Evolutionary conservation across 2,888 invertebrate genomes (phyloP), one percentile per base, ranked within the genome.

Genomic region (Beris chalybata): DNA sequence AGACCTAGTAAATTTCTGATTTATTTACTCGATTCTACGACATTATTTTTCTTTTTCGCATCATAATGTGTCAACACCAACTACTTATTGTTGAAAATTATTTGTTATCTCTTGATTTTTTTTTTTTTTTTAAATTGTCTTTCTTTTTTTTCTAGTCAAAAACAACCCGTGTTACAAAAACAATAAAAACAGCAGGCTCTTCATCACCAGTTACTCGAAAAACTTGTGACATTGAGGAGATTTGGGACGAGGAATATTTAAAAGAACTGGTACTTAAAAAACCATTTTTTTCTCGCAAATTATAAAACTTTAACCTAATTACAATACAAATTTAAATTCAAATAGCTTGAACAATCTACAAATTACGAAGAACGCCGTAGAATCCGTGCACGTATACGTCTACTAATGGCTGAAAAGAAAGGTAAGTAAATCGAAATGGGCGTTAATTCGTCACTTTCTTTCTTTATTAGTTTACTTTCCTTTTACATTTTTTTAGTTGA

Each of bases 311-410:
- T 5, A 2, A 12, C n/a, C n/a, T 45, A 45, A 45, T 38, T 38
- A 48, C 12, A 48, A 48, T 48, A 48, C 2, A 53, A 12, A 12
- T 53, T 29, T 1, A 53, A 15, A 53, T 13, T 15, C 6, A 67
- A 50, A 59, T 80, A 93, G 93, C 85, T 94, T 83, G 91, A 92
- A 81, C 87, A 89, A 82, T 89, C 91, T 80, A 88, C 87, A 73
- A 91, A 91, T 80, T 93, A 92, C 90, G 93, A 93, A 81, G 91
- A 91, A 81, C 87, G 93, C 76, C 89, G 92, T 76, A 86, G 87
- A 74, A 87, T 94, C 78, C 85, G 93, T 79, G 88, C 89, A 75
- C 87, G 92, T 81, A 85, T 94, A 76, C 88, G 90, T 75, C 86
- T 89, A 80, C 87, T 94, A 78, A 90, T 93, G 88, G 92, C 92